Evolutionary conservation across 2,888 invertebrate species (phyloP), one percentile per base, ranked within the genome.

Genomic region (Tridacna gigas): DNA sequence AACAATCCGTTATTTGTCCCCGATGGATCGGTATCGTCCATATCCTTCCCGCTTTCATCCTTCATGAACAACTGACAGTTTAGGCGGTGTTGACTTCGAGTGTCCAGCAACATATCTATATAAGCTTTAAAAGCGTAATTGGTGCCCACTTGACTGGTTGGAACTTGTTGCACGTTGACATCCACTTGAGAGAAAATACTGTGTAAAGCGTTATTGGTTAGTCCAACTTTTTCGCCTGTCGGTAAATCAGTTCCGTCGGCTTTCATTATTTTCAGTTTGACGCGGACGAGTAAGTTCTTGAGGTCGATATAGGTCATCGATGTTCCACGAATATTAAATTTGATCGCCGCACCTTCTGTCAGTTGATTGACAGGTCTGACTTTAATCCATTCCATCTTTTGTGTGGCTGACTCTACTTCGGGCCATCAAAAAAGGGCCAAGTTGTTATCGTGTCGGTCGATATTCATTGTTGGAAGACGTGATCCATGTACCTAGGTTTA

Each of bases 101-200:
- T n/a, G 15, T 60, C 71, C 20, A 77, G 37, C 13, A 81, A n/a
- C 0, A 48, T 71, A 47, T 81, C 77, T 48, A 81, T 20, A 37
- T 77, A 77, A 22, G 71, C 81, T 77, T 81, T 81, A 26, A 77
- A 81, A 2, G 77, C 51, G 65, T 81, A 77, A 48, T 71, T 81
- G 0, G 76, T n/a, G 25, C 80, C 80, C 15, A 81, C 26, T 82
- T 82, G 77, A 60, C 48, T 77, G 51, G 65, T 77, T 11, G 77
- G 81, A 22, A 45, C 61, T 51, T 81, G 77, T 45, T 81, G 76
- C 11, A 81, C 12, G 51, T 81, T 81, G 47, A 81, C 28, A 26
- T 79, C 79, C 37, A 74, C 79, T 65, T 82, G 82, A 18, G 73
- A 77, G 60, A 83, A 79, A 18, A 78, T 75, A 28, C 69, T 79